A percentile compares a stretch with the other conserved stretches of the same genome.
Evolutionary conservation across 1,140 invertebrate genomes (phyloP).

Genomic region (Drosophila kanapiae): DNA sequence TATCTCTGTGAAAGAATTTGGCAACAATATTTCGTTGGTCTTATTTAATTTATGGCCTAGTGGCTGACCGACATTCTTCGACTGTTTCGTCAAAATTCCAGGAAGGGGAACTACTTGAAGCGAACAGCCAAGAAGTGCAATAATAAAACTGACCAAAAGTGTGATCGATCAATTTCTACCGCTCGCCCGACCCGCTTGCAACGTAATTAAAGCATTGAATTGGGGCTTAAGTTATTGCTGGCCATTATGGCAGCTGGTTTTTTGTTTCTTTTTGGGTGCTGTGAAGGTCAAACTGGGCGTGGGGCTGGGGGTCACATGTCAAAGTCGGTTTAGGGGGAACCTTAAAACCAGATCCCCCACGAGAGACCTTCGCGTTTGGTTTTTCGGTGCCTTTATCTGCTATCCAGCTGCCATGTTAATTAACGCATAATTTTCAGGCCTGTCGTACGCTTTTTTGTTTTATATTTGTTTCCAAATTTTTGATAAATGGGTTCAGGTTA

Average conservation of each 20-base stretch:
- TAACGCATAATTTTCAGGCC: conserved; percentile 71
- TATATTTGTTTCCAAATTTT: conserved; percentile 34
- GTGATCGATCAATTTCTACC: conserved; percentile 58
- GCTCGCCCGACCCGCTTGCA: background rate
- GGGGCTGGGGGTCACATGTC: conserved; percentile 65
- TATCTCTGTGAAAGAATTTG: conserved; percentile 25
- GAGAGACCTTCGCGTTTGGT: conserved; percentile 29
- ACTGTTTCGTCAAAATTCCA: conserved; percentile 6
- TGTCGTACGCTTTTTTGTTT: conserved; percentile 48
- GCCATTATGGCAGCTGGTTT: conserved; percentile 41
- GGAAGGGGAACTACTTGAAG: conserved; percentile 1
- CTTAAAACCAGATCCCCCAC: conserved; percentile 60
- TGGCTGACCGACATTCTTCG: conserved; percentile 20
- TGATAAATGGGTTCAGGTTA: conserved; percentile 65
- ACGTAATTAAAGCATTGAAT: conserved; percentile 50
- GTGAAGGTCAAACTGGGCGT: conserved; percentile 52
- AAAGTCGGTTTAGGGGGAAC: conserved; percentile 47
- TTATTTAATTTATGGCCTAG: conserved; percentile 40
- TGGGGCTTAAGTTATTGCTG: conserved; percentile 18
- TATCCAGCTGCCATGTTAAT: conserved; percentile 68
- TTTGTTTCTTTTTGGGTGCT: conserved; percentile 18
- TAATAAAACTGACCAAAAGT: conserved; percentile 32
- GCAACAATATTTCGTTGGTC: conserved; percentile 14
- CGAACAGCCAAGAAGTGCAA: conserved; percentile 35
- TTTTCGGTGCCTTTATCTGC: conserved; percentile 22